Evolutionary conservation across 1,140 invertebrate genomes (phyloP).

Genomic region (Brachystomella parvula): DNA sequence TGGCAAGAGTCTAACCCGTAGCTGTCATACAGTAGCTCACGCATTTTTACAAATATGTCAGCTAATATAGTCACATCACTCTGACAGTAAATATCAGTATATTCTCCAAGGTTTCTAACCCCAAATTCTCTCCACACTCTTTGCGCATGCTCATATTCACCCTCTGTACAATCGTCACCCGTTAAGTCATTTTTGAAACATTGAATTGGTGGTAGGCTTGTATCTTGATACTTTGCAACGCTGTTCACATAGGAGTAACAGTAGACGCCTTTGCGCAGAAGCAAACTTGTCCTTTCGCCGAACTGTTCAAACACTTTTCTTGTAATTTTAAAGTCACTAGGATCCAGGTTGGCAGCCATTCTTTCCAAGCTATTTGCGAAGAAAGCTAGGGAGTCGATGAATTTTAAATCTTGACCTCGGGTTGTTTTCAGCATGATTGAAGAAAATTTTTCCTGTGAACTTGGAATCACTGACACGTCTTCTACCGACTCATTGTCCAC

Average conservation of each 20-base stretch:
- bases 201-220: background rate
- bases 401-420: background rate
- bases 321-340: constrained; percentile 8
- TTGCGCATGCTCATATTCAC: constrained; percentile 37
- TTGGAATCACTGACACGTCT: constrained; percentile 10
- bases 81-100: constrained; percentile 45
- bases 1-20: too few relatives aligned
- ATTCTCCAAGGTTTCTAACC: constrained; percentile 42
- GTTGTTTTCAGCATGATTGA: background rate
- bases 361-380: background rate
- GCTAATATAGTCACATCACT: constrained; percentile 42
- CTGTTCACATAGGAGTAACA: constrained; percentile 3
- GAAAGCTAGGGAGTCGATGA: too few relatives aligned
- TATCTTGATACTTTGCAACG: constrained; percentile 10
- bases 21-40: too few relatives aligned
- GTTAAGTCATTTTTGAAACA: constrained; percentile 11
- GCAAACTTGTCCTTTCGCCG: background rate
- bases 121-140: constrained; percentile 39
- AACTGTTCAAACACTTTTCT: constrained; percentile 5
- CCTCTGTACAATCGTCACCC: background rate
- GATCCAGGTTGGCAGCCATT: background rate
- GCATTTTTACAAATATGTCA: too few relatives aligned
- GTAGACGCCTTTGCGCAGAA: constrained; percentile 10
- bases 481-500: background rate
- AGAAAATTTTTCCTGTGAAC: background rate